Evolutionary conservation across 2,888 invertebrate species (phyloP).

Genomic region (Thelaira solivaga): DNA sequence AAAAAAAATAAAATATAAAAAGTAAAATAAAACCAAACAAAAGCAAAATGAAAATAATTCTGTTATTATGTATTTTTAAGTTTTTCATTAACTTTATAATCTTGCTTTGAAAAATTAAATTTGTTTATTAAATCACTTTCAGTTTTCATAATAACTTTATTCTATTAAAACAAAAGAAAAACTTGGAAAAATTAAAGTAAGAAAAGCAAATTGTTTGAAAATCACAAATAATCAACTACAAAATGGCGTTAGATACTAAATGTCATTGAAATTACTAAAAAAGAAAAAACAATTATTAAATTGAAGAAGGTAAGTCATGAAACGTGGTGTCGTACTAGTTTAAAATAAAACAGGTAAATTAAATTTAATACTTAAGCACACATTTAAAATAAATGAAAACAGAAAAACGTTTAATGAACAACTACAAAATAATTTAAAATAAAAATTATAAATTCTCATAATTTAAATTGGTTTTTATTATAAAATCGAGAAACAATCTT

Average conservation of each 20-base stretch:
- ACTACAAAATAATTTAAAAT: slow-evolving; percentile 50
- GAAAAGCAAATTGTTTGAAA: background rate
- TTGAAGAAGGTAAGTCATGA: slow-evolving; percentile 10
- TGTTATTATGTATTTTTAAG: too few species aligned
- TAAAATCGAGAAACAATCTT: background rate
- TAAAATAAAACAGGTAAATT: slow-evolving; percentile 33
- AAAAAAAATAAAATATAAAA: slow-evolving; percentile 63
- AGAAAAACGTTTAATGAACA: slow-evolving; percentile 33
- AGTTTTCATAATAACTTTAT: background rate
- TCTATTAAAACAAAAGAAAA: background rate
- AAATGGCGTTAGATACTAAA: slow-evolving; percentile 19
- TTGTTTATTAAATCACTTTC: too few species aligned
- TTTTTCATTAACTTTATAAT: too few species aligned
- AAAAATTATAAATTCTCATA: slow-evolving; percentile 52
- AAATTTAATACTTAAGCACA: slow-evolving; percentile 44
- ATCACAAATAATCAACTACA: background rate
- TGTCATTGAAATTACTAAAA: slow-evolving; percentile 27
- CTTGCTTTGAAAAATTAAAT: too few species aligned
- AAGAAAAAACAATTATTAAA: background rate
- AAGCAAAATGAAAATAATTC: background rate
- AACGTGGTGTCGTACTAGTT: slow-evolving; percentile 40
- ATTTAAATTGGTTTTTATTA: slow-evolving; percentile 13
- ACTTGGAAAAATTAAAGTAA: background rate
- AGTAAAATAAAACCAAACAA: slow-evolving; percentile 47
- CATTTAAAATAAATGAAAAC: slow-evolving; percentile 30